Conservation (phyloP, 2,797 vertebrate species). For the Lithobates sylvaticus region DNA sequence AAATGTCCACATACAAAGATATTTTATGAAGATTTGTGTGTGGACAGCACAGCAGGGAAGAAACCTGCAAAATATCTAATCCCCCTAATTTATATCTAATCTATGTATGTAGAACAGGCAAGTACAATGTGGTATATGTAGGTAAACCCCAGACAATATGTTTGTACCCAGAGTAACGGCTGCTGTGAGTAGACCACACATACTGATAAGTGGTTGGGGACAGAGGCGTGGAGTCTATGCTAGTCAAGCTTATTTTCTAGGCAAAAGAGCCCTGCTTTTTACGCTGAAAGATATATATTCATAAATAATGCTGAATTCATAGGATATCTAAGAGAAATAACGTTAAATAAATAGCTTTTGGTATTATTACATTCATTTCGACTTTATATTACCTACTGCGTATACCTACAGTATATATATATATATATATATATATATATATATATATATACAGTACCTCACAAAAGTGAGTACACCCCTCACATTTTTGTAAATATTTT, state of each 20-base stretch:
- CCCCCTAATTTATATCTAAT: slow-evolving; percentile 54
- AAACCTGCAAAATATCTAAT: slow-evolving; percentile 51
- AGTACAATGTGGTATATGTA: slow-evolving; percentile 25
- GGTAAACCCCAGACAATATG: slow-evolving; percentile 30
- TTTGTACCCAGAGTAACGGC: slow-evolving; percentile 32
- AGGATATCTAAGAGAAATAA: background rate
- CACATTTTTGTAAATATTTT: too few relatives aligned
- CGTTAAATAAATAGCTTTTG: slow-evolving; percentile 9
- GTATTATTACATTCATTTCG: background rate
- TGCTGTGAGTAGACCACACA: slow-evolving; percentile 41
- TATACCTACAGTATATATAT: too few relatives aligned
- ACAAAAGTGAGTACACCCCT: too few relatives aligned
- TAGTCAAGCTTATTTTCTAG: slow-evolving; percentile 38
- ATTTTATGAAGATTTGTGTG: slow-evolving; percentile 27
- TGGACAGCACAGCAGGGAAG: background rate
- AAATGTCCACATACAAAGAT: background rate
- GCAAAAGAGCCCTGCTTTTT: background rate
- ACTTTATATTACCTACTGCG: too few relatives aligned
- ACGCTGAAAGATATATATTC: slow-evolving; percentile 6
- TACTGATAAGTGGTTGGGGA: slow-evolving; percentile 24
- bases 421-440: too few relatives aligned
- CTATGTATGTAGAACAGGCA: slow-evolving; percentile 39
- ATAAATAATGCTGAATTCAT: slow-evolving; percentile 8
- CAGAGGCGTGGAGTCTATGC: slow-evolving; percentile 28
- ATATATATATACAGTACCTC: too few relatives aligned